Evolutionary conservation across 2,113 vertebrate genomes (phyloP).

Genomic region (Nesoenas mayeri): DNA sequence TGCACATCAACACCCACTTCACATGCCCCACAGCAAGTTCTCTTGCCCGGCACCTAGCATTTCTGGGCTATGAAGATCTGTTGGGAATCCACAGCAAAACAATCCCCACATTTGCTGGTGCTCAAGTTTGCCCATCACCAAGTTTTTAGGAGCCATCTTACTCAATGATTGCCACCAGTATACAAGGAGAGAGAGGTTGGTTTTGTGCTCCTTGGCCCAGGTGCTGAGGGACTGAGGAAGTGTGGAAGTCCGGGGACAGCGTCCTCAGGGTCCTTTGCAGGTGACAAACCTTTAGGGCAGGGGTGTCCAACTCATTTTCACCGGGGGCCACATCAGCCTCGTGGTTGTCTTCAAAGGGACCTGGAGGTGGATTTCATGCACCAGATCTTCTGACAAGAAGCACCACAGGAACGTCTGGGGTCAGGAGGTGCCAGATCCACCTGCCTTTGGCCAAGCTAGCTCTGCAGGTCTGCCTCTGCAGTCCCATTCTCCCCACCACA

Average conservation of each 20-base stretch:
- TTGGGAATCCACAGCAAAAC: background rate
- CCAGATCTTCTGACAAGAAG: background rate
- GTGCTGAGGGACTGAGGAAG: background rate
- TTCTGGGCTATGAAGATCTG: background rate
- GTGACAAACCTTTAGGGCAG: background rate
- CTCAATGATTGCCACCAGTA: fast-evolving
- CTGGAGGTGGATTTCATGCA: background rate
- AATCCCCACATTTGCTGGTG: background rate
- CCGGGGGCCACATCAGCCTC: too few species aligned
- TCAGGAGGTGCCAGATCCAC: background rate
- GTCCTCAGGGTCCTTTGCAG: background rate
- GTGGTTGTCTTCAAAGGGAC: too few species aligned
- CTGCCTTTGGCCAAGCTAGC: background rate
- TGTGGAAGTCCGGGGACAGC: background rate
- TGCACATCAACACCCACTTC: background rate
- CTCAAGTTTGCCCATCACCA: background rate
- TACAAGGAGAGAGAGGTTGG: background rate
- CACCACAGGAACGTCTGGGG: too few species aligned
- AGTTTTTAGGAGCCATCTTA: background rate
- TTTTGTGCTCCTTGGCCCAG: background rate
- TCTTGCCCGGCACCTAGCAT: background rate
- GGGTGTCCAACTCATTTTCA: too few species aligned
- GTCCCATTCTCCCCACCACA: background rate
- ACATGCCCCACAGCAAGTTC: background rate
- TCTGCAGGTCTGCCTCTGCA: background rate